A percentile compares a stretch with the other conserved stretches of the same genome.
Evolutionary conservation across 2,888 invertebrate genomes (phyloP).

Genomic region (Mimas tiliae): DNA sequence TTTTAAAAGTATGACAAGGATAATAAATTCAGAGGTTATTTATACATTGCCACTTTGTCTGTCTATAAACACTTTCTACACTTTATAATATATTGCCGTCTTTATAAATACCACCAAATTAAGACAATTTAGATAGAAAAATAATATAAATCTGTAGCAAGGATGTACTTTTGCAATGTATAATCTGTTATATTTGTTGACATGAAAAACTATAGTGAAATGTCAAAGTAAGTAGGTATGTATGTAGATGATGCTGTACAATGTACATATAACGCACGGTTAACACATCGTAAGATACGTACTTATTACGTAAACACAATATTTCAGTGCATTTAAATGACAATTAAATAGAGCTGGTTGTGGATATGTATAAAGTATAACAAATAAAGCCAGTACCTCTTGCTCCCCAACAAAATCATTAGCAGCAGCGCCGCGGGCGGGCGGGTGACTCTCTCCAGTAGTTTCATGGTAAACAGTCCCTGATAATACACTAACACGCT

Average conservation of each 20-base stretch:
- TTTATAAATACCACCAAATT: not conserved
- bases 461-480: constrained; percentile 83
- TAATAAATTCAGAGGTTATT: too few relatives aligned
- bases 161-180: not conserved
- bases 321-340: constrained; percentile 46
- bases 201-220: constrained; percentile 63
- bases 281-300: constrained; percentile 59
- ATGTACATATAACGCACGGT: constrained; percentile 48
- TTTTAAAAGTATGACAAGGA: too few relatives aligned
- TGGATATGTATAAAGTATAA: constrained; percentile 32
- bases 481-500: constrained; percentile 92
- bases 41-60: too few relatives aligned
- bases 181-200: constrained; percentile 60
- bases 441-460: constrained; percentile 74
- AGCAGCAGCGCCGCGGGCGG: constrained; percentile 73
- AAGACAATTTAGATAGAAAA: constrained; percentile 1
- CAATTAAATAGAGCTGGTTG: not conserved
- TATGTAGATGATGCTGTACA: constrained; percentile 50
- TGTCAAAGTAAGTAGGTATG: constrained; percentile 68
- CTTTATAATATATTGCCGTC: too few relatives aligned
- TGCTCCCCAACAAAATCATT: constrained; percentile 80
- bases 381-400: constrained; percentile 71
- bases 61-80: too few relatives aligned
- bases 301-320: constrained; percentile 81
- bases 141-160: constrained; percentile 1